These are phyloP conservation scores for Phorcus lineatus DNA, from an alignment of 2,888 invertebrate genomes.

Conservation along the genomic window DNA sequence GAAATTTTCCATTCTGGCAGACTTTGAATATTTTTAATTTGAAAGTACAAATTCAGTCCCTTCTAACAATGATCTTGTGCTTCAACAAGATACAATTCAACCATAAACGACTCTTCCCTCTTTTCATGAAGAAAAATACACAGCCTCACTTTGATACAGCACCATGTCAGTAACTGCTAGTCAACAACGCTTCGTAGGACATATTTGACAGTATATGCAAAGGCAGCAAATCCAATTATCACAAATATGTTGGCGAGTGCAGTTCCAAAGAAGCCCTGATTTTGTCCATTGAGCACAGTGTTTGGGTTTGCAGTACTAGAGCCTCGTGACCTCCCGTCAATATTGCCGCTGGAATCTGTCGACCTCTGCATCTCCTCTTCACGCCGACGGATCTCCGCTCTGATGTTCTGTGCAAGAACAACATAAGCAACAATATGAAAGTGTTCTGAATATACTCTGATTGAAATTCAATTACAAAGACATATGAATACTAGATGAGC, in stretches of 20 bases:
- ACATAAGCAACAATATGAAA: constrained; percentile 12
- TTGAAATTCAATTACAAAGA: too few relatives aligned
- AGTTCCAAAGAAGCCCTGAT: constrained; percentile 74
- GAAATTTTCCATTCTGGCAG: too few relatives aligned
- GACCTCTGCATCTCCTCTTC: constrained; percentile 77
- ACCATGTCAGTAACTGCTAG: constrained; percentile 26
- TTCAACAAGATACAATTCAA: too few relatives aligned
- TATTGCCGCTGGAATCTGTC: constrained; percentile 46
- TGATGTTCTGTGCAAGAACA: constrained; percentile 74
- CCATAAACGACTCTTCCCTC: too few relatives aligned
- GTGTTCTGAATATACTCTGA: neutral
- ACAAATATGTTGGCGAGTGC: constrained; percentile 91
- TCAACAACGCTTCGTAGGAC: constrained; percentile 78
- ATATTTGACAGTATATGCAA: constrained; percentile 94
- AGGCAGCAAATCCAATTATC: constrained; percentile 91
- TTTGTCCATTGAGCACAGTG: constrained; percentile 23
- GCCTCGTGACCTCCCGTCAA: neutral
- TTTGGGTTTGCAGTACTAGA: constrained; percentile 21
- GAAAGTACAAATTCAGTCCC: too few relatives aligned
- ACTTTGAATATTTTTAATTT: too few relatives aligned
- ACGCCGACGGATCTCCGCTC: constrained; percentile 77
- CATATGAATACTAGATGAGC: too few relatives aligned
- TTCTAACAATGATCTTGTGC: too few relatives aligned
- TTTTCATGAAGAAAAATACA: too few relatives aligned
- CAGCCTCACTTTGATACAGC: too few relatives aligned